Evolutionary conservation across 2,113 vertebrate genomes (phyloP), one percentile per base, ranked within the genome.

Genomic region (Melanerpes formicivorus): DNA sequence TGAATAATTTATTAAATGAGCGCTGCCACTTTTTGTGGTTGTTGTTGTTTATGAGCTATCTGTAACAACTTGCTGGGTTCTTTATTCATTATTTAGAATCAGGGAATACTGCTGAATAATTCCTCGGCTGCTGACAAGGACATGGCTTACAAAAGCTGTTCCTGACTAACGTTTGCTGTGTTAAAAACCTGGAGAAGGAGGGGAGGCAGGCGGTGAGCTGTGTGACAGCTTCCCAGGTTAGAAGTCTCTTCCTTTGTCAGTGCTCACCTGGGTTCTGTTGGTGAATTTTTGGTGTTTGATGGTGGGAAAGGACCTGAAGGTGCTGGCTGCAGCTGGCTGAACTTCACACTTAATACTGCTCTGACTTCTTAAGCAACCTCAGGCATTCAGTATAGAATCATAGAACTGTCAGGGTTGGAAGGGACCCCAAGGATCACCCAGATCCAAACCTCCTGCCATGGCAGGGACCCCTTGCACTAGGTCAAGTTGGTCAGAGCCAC

Each of bases 1-100:
- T 88, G 73, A 93, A 91, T 90, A 80, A 87, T 93, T 87, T 89
- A 92, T 78, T 44, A 75, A 92, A 89, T 89, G 82, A 92, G 73
- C 70, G 91, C 89, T 91, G 69, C 44, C 37, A 62, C 69, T 63
- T 90, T 88, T 89, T 89, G 15, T 44, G 42, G 42, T 44, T 44
- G 42, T 44, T 44, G 42, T 44, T 73, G 65, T 92, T 91, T 88
- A 72, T 86, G 84, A 91, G 79, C 54, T 77, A 23, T 84, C 87
- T 64, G 64, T 83, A 74, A 52, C 72, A 81, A 83, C 79, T 90
- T 87, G 52, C 75, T 22, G 50, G 46, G 18, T 72, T 79, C 87
- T 88, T 88, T 80, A 78, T 92, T 55, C 78, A n/a, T 92, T 82
- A 71, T 87, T 96, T 80, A 85, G 71, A 80, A 80, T 69, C 84